Evolutionary conservation across 2,113 vertebrate species (phyloP), one percentile per base, ranked within the genome.

Genomic region (Platanista minor): DNA sequence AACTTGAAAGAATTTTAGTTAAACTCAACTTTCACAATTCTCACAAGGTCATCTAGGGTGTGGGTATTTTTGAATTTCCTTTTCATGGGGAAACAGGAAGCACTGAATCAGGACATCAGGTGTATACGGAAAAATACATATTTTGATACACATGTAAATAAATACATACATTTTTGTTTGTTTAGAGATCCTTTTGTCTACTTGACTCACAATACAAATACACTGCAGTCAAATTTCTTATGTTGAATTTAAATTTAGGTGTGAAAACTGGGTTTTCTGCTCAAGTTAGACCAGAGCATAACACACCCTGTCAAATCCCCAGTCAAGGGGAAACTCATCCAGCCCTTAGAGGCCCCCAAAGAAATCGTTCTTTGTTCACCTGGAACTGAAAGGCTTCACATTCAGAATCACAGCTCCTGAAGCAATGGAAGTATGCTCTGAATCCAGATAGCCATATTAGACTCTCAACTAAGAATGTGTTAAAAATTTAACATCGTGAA

Each of bases 401-500:
- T 25, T n/a, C 9, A 41, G 93, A 75, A 85, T 87, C 94, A 43
- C 41, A 52, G 71, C 29, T 46, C 43, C 78, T 23, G 33, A 23
- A 31, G 29, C 11, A 59, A 52, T 52, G n/a, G 43, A 57, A 66
- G 21, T 14, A n/a, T 8, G 49, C 84, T 95, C 80, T 33, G 87
- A 84, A 96, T 94, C 52, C 83, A 91, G 67, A 87, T 2, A 90
- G 91, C 74, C 57, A 21, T 43, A 92, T 52, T 72, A 90, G 71
- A 66, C 86, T 61, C 39, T 59, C 90, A 14, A 31, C 33, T 90
- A 54, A 6, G 57, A 66, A 94, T 85, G 15, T 86, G 87, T 93
- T 93, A 95, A 93, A 97, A 95, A 93, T 85, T 91, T 85, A 97
- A 85, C 91, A 81, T 72, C 25, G 57, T 64, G 90, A 81, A 97